Evolutionary conservation across 92 coral and sea anemone genomes (phyloP), one percentile per base, ranked within the genome.

Genomic region (Paragorgia papillata): DNA sequence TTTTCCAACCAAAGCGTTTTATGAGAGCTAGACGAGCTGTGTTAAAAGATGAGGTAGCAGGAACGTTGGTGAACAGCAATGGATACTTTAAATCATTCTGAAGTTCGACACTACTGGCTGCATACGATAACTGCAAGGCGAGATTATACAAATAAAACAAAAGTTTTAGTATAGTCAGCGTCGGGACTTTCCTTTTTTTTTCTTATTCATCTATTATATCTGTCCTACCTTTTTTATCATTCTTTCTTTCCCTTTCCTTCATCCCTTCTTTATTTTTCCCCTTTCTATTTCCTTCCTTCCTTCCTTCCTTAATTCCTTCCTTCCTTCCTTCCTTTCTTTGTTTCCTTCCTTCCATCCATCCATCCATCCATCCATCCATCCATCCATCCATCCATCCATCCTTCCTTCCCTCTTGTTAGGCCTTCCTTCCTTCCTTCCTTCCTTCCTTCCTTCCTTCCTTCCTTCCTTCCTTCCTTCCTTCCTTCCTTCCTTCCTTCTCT

Each of bases 1-100:
- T 89, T 61, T 89, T 89, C 99, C 99, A 95, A 0, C 88, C 86
- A 62, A 83, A 95, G 62, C 87, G 39, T 60, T 91, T 81, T 18
- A 95, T 80, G 17, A 95, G 66, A 30, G 97, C 87, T 19, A 85
- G 81, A 57, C 92, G 89, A 26, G 97, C 99, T 49, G 75, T 89
- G 84, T 92, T 91, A 76, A 83, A 86, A 0, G 97, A 91, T 0
- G 79, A 55, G 7, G 97, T 82, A 0, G 95, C 85, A 30, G 99
- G 99, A 5, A 87, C 86, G 32, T 88, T 88, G 17, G 92, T 89
- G 44, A 77, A 95, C 12, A 92, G 73, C 65, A 66, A 57, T 9
- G 84, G 74, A 59, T 86, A 94, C 10, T 35, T 28, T 32, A 62
- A 10, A n/a, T 48, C 50, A 22, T 59, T 70, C 41, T 83, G 89